These are phyloP conservation scores for Brachionus calyciflorus DNA, from an alignment of 1,140 invertebrate genomes.

Conservation along the genomic window DNA sequence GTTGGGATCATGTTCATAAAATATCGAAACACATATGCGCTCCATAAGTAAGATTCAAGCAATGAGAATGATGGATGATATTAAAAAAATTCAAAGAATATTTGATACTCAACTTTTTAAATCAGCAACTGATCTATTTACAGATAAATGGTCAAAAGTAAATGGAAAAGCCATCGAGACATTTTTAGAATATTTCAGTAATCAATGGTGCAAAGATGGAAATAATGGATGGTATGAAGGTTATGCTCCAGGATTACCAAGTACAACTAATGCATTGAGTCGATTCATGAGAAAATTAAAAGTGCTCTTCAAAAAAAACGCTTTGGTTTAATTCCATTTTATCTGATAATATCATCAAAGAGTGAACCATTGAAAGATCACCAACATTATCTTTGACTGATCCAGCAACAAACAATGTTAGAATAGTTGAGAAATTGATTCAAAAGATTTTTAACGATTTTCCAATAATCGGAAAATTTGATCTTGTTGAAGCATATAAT, in stretches of 20 bases:
- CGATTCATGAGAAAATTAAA: background rate
- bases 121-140: background rate
- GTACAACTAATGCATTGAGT: conserved; percentile 17
- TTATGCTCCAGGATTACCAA: conserved; percentile 2
- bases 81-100: background rate
- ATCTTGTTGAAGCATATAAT: conserved; percentile 6
- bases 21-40: background rate
- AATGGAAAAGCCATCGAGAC: background rate
- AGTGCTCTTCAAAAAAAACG: background rate
- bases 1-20: background rate
- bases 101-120: background rate
- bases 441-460: conserved; percentile 24
- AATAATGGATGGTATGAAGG: conserved; percentile 25
- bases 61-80: background rate
- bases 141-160: background rate
- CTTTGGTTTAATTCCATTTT: conserved; percentile 13
- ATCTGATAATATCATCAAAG: background rate
- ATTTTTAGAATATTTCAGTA: conserved; percentile 11
- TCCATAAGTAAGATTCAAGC: background rate
- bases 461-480: background rate
- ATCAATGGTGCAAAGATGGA: conserved; percentile 7
- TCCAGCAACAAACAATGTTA: background rate
- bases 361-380: background rate
- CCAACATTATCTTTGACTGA: background rate
- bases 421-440: conserved; percentile 2